Conservation (phyloP, 2,113 vertebrate species). For the Rhinogobius similis region DNA sequence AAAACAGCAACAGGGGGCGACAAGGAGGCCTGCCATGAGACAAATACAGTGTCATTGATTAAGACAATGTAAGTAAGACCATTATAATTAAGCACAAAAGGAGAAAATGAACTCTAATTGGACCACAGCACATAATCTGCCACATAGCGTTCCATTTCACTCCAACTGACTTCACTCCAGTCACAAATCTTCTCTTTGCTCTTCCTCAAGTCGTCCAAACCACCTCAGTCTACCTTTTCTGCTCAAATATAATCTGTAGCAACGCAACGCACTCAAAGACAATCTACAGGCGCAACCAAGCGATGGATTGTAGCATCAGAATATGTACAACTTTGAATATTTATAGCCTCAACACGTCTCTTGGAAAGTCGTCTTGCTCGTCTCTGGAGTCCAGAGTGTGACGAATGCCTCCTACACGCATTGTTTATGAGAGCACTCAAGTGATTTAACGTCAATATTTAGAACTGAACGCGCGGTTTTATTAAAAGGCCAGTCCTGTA, state of each 20-base stretch:
- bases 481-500: neutral
- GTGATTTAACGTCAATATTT: neutral
- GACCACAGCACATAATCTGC: too few species aligned
- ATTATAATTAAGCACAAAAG: too few species aligned
- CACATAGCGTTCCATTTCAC: too few species aligned
- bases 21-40: too few species aligned
- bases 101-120: too few species aligned
- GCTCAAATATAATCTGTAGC: neutral
- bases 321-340: neutral
- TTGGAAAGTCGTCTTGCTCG: neutral
- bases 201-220: neutral
- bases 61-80: too few species aligned
- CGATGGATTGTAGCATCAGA: neutral
- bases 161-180: too few species aligned
- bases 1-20: too few species aligned
- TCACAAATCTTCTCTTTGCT: too few species aligned
- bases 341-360: slow-evolving; percentile 4
- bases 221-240: neutral
- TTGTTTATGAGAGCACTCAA: neutral
- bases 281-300: neutral
- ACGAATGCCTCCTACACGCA: slow-evolving; percentile 24
- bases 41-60: too few species aligned
- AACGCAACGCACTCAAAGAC: neutral
- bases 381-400: neutral
- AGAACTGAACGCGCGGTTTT: neutral